Percentiles rank a stretch among this genome's conserved stretches.
Evolutionary conservation across 2,888 invertebrate genomes (phyloP).

Genomic region (Smittia sp.): DNA sequence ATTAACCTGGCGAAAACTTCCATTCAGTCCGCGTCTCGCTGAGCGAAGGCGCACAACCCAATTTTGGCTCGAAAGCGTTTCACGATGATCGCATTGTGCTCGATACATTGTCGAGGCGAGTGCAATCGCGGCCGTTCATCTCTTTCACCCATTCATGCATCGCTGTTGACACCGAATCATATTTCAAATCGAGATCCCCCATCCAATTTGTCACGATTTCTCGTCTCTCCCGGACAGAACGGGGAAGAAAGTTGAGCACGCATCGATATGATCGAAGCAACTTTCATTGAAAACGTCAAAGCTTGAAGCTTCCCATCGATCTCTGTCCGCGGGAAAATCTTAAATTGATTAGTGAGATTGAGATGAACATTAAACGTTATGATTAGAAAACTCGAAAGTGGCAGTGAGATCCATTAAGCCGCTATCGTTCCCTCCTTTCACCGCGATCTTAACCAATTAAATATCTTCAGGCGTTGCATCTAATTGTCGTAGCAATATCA

Average conservation of each 20-base stretch:
- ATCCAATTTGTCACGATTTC: constrained; percentile 18
- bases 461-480: background rate
- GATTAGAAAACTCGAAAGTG: background rate
- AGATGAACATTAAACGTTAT: background rate
- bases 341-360: constrained; percentile 15
- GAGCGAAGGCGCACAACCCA: background rate
- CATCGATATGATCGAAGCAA: background rate
- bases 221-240: background rate
- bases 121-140: background rate
- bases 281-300: background rate
- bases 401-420: constrained; percentile 10
- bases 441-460: background rate
- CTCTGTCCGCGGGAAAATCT: background rate
- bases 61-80: constrained; percentile 9
- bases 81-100: background rate
- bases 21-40: background rate
- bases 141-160: background rate
- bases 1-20: background rate
- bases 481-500: constrained; percentile 33
- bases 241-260: background rate
- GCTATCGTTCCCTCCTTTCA: background rate
- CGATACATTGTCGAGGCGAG: background rate
- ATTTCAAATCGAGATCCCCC: background rate
- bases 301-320: background rate
- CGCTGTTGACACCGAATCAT: constrained; percentile 19